A percentile compares a stretch with the other conserved stretches of the same genome.
phyloP scores from a whole-genome alignment of 2,888 invertebrate genomes.

The Calameuta idolon region DNA sequence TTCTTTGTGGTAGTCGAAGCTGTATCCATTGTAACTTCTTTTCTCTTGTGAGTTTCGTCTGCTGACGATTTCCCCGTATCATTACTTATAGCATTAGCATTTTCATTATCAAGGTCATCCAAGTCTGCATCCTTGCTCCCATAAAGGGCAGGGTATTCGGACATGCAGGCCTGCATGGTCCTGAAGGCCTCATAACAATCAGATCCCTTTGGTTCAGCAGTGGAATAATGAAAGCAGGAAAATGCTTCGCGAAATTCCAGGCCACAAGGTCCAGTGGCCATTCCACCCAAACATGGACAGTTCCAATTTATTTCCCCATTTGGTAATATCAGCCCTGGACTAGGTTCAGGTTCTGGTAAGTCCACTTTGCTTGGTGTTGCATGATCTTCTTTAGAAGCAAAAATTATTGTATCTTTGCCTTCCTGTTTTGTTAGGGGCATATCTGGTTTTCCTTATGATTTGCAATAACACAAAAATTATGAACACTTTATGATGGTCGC shows the following conservation, averaged over 20 bases:
- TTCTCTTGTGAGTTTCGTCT: no score
- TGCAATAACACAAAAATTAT: background rate
- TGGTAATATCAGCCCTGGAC: conserved; percentile 83
- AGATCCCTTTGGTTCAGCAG: conserved; percentile 90
- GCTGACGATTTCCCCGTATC: background rate
- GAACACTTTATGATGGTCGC: no score
- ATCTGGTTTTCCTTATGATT: background rate
- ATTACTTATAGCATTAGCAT: background rate
- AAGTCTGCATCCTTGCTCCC: conserved; percentile 76
- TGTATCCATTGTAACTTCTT: conserved; percentile 7
- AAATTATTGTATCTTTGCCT: conserved; percentile 86
- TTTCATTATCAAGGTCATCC: conserved; percentile 67
- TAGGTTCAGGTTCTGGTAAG: conserved; percentile 79
- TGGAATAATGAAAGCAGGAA: conserved; percentile 93
- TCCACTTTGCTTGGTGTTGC: conserved; percentile 77
- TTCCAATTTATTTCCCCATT: conserved; percentile 96
- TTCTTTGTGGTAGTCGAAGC: conserved; percentile 7
- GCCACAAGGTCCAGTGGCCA: conserved; percentile 97
- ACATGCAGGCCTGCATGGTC: conserved; percentile 92
- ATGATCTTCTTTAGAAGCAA: conserved; percentile 85
- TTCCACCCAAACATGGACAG: conserved; percentile 97
- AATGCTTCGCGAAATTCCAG: conserved; percentile 93
- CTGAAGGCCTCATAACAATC: conserved; percentile 93
- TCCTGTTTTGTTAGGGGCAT: conserved; percentile 62
- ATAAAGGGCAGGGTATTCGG: conserved; percentile 87